Base-by-base conservation (phyloP, 2,113 vertebrate genomes). In the Coreoperca whiteheadi region DNA sequence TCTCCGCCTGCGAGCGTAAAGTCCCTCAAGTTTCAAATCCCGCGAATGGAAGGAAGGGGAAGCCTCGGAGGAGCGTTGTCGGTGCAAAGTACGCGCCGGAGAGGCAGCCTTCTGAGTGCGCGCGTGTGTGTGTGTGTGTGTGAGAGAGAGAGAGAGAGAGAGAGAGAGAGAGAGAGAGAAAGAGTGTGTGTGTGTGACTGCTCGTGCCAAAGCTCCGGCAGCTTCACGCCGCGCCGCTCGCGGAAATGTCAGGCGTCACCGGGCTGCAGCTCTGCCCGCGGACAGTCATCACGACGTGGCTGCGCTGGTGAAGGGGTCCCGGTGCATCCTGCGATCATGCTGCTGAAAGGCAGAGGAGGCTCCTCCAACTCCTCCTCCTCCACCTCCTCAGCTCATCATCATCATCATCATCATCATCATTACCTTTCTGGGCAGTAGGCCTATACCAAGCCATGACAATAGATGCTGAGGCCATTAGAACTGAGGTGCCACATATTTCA, bases 11-110 rank as follows among this genome's bases (percentile, higher is more conserved):
- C 81, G 48, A 71, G 43, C 14, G 59, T 60, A 39, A 87, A 82
- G 83, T 91, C 88, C 77, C 39, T 25, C 46, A 89, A 89, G 77
- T 89, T 88, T 73, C 59, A 60, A 86, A 63, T 86, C 65, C 81
- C 60, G n/a, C 66, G 60, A 39, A 37, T 21, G 66, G 20, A 77
- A 63, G 64, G 25, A 69, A 30, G 37, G 8, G 61, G 43, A 41
- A 86, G 80, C 43, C 8, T 66, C 20, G 53, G 75, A 65, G 51
- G 60, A 63, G 60, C 1, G 65, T n/a, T 32, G 66, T 56, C 74
- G 43, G 78, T 66, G 80, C 25, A 25, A 78, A 87, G 66, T 79
- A 43, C 69, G 83, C 85, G 25, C 84, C 67, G 30, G 43, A 61
- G 51, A 74, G 28, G 68, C 67, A 78, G 65, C 46, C 65, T n/a